Conservation (phyloP, 2,113 vertebrate species). For the Megaceryle maxima region DNA sequence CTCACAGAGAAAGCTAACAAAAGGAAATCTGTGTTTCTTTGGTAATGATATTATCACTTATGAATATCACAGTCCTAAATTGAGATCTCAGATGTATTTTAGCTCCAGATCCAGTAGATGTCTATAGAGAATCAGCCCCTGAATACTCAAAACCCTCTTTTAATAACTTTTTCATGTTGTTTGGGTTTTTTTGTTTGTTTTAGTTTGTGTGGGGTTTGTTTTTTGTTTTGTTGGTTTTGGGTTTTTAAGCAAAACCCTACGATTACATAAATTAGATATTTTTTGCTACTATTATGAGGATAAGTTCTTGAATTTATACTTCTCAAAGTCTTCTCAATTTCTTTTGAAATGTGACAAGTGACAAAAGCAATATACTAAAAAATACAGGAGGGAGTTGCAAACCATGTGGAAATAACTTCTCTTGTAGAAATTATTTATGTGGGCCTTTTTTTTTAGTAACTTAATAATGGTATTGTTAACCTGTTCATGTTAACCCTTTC, state of each 20-base stretch:
- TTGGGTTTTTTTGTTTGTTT: background rate
- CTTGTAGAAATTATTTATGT: conserved; percentile 42
- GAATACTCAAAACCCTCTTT: background rate
- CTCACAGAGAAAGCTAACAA: background rate
- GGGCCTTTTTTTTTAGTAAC: background rate
- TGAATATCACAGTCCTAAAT: background rate
- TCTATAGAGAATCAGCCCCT: background rate
- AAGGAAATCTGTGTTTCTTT: background rate
- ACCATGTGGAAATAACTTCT: conserved; percentile 57
- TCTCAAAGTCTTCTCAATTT: background rate
- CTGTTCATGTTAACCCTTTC: conserved; percentile 10
- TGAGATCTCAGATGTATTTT: background rate
- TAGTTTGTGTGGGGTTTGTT: background rate
- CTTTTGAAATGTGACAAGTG: conserved; percentile 53
- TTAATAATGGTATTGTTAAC: background rate
- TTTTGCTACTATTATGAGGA: background rate
- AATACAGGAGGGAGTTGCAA: conserved; percentile 47
- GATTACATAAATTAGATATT: background rate
- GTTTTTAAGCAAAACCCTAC: background rate
- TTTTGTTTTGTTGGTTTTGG: background rate
- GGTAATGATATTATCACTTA: background rate
- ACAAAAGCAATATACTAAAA: conserved; percentile 55
- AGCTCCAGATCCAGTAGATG: background rate
- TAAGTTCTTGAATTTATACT: background rate
- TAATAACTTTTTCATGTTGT: background rate